phyloP scores from a whole-genome alignment of 2,888 invertebrate genomes.

The Ectropis crepuscularia region DNA sequence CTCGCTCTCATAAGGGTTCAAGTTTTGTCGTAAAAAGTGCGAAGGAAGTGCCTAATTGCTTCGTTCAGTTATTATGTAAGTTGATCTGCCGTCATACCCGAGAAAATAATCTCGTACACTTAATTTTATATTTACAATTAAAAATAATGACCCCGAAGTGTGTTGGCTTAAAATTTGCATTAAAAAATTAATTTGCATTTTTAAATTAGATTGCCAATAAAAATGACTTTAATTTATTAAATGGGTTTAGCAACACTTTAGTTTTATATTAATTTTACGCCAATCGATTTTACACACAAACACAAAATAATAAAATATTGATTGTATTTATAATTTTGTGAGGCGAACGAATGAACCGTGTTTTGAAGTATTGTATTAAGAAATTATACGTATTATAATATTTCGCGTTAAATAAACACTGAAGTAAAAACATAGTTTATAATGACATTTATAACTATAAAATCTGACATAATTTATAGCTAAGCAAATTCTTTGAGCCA shows the following conservation, averaged over 20 bases:
- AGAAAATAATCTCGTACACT: constrained; percentile 10
- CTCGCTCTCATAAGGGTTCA: constrained; percentile 48
- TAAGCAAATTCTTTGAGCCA: no score
- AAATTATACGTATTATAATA: no score
- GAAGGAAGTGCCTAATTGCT: constrained; percentile 43
- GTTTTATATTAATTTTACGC: constrained; percentile 5
- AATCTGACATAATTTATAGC: no score
- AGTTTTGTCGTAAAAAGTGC: constrained; percentile 49
- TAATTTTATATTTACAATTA: constrained; percentile 20
- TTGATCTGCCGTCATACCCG: constrained; percentile 31
- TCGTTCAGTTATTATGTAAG: constrained; percentile 38
- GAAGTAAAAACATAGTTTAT: no score
- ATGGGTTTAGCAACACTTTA: constrained; percentile 6
- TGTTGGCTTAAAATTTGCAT: not conserved
- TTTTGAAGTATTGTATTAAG: no score
- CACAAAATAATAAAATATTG: not conserved
- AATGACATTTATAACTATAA: no score
- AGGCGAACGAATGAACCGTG: no score
- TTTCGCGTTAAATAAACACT: no score
- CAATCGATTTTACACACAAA: not conserved
- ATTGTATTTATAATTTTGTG: no score
- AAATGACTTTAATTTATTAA: not conserved
- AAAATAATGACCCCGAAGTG: constrained; percentile 4
- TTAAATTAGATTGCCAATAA: constrained; percentile 13
- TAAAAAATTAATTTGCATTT: constrained; percentile 10